Base-by-base conservation (phyloP, 1,140 invertebrate species). In the Hirudo medicinalis region DNA sequence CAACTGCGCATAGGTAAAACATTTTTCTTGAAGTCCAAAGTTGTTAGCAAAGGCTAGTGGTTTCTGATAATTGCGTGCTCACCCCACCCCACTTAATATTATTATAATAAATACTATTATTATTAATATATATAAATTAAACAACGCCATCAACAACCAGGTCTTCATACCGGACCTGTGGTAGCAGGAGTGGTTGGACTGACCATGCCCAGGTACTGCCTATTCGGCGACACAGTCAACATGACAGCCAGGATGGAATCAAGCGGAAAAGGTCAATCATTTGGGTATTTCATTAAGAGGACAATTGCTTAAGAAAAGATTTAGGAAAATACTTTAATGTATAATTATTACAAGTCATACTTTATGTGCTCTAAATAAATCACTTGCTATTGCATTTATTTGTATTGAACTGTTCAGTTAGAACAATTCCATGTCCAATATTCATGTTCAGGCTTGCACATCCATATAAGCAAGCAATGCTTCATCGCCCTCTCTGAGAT, bases 201-300 rank as follows among this genome's bases (percentile, higher is more conserved):
- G 72, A 93, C 91, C 81, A 92, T 92, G 90, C 91, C 91, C 0
- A 88, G 91, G 75, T 94, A 92, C 78, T 94, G 91, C 77, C 83
- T 94, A 0, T 78, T 79, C 71, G 77, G 77, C 11, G 77, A 78
- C 63, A 79, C 81, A 0, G 78, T 92, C 0, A 92, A 92, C 77
- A 93, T 90, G 0, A 90, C 90, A 0, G 90, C 89, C n/a, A 83
- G 92, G 9, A 91, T 94, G 90, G 92, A 95, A 79, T 75, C 68
- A 27, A 73, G 66, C 20, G 54, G 57, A 73, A 72, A 71, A 49
- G n/a, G 70, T 74, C 40, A 76, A 80, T 77, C n/a, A 76, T 88
- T 49, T 11, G 15, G 9, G 9, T 17, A 49, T 49, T 49, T 49
- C 11, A 90, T 92, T n/a, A 13, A 63, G 32, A 63, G 43, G 43